Base-by-base conservation (phyloP, 2,797 vertebrate species). In the Micromesistius poutassou region DNA sequence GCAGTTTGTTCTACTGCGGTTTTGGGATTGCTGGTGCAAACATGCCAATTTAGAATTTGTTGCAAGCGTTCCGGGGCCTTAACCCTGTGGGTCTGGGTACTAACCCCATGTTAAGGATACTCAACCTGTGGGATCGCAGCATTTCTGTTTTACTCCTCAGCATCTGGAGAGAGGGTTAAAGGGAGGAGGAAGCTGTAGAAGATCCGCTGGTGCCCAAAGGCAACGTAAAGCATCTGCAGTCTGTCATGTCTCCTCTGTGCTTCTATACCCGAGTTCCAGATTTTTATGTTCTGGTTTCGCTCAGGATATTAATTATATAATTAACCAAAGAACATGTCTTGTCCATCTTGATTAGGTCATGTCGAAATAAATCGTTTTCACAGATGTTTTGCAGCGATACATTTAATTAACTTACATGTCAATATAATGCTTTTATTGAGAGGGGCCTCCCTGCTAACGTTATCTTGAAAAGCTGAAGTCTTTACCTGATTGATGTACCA, bases 381-480 rank as follows among this genome's bases (percentile, higher is more conserved):
- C 62, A 68, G 25, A 68, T 68, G 7, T 28, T 68, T n/a, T 28
- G 9, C 0, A 68, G n/a, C 62, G 9, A 28, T 10, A 68, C 62
- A 68, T 68, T 68, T 28, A 28, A 68, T 68, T 3, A 68, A 28
- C 28, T 28, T 4, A 19, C 62, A 68, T 4, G 62, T 25, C 62
- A 28, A 28, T 68, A 30, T 68, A 68, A 9, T 71, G 4, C 16
- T 31, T 71, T 71, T 71, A 30, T 71, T 22, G 70, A 71, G 70
- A 7, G 68, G 28, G 68, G 68, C 25, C 68, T 30, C 68, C 68
- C 68, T 31, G 25, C 25, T 30, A 14, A 71, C 10, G 1, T 71
- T 71, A n/a, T 30, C 66, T 33, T 19, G 33, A 42, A 79, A 74
- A 62, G 71, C 78, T 66, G 73, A 72, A 72, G 76, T 25, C 40